Percentiles rank a stretch among this genome's conserved stretches.
Evolutionary conservation across 2,113 vertebrate genomes (phyloP).

Genomic region (Sebastes schlegelii): DNA sequence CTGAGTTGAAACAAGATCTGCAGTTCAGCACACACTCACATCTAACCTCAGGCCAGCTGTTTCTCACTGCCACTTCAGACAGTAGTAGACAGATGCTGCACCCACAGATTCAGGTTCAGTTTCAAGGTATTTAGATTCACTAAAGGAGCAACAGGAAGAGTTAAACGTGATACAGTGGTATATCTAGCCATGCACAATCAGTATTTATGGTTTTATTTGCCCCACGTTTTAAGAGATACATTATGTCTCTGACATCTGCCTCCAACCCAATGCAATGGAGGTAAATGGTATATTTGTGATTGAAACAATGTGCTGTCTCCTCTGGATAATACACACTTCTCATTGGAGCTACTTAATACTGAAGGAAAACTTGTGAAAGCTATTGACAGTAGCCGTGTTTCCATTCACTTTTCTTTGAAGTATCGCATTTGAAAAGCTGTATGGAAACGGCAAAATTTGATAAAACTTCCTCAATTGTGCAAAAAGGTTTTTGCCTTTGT

Average conservation of each 20-base stretch:
- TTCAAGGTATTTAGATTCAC: slow-evolving; percentile 4
- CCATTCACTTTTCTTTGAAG: background rate
- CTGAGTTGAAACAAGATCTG: slow-evolving; percentile 47
- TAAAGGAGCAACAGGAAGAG: background rate
- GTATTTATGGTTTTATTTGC: background rate
- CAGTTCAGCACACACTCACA: slow-evolving; percentile 22
- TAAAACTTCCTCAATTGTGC: background rate
- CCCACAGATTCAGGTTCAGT: background rate
- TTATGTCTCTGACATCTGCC: background rate
- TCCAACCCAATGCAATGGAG: background rate
- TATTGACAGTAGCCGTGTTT: background rate
- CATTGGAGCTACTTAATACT: background rate
- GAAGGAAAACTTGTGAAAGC: background rate
- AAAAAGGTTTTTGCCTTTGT: background rate
- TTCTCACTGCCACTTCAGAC: slow-evolving; percentile 71
- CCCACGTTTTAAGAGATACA: background rate
- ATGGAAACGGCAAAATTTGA: background rate
- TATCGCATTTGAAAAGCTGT: background rate
- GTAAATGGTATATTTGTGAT: background rate
- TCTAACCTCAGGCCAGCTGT: slow-evolving; percentile 67
- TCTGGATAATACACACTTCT: slow-evolving; percentile 16
- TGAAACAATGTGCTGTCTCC: slow-evolving; percentile 2
- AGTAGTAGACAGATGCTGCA: slow-evolving; percentile 27
- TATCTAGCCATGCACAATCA: background rate
- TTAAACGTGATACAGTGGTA: background rate